Percentiles rank a stretch among this genome's conserved stretches.
These are phyloP conservation scores for Erpetoichthys calabaricus DNA, from an alignment of 2,797 vertebrate genomes.

Conservation along the genomic window DNA sequence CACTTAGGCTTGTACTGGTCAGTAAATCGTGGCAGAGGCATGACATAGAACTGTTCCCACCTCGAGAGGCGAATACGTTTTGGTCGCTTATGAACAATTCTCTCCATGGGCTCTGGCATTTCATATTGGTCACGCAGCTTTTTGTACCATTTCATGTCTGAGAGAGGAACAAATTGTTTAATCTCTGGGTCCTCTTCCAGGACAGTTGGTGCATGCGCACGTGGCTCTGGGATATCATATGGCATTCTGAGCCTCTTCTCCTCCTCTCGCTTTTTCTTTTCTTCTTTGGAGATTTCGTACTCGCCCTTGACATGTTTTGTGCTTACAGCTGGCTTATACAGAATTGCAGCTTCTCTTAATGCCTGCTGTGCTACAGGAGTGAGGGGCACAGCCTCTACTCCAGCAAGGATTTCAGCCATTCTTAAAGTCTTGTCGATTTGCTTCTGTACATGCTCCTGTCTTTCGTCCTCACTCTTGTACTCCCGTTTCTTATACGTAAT, in stretches of 20 bases:
- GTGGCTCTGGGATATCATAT: conserved; percentile 76
- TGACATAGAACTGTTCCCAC: conserved; percentile 96
- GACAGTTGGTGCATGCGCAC: conserved; percentile 46
- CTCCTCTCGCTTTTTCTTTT: conserved; percentile 67
- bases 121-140: conserved; percentile 87
- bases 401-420: conserved; percentile 80
- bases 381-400: conserved; percentile 64
- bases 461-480: conserved; percentile 62
- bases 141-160: conserved; percentile 98
- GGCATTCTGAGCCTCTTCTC: conserved; percentile 89
- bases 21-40: conserved; percentile 85
- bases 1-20: conserved; percentile 91
- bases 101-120: conserved; percentile 90
- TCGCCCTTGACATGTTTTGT: conserved; percentile 83
- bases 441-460: conserved; percentile 55
- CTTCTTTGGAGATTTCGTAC: conserved; percentile 69
- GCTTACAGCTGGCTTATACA: conserved; percentile 84
- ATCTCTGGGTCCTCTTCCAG: conserved; percentile 82
- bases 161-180: conserved; percentile 88
- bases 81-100: conserved; percentile 74
- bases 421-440: conserved; percentile 83
- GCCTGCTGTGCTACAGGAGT: conserved; percentile 81
- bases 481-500: conserved; percentile 75
- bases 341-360: conserved; percentile 77
- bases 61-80: conserved; percentile 93